Base-by-base conservation (phyloP, 1,140 invertebrate genomes). In the Babylonia areolata region DNA sequence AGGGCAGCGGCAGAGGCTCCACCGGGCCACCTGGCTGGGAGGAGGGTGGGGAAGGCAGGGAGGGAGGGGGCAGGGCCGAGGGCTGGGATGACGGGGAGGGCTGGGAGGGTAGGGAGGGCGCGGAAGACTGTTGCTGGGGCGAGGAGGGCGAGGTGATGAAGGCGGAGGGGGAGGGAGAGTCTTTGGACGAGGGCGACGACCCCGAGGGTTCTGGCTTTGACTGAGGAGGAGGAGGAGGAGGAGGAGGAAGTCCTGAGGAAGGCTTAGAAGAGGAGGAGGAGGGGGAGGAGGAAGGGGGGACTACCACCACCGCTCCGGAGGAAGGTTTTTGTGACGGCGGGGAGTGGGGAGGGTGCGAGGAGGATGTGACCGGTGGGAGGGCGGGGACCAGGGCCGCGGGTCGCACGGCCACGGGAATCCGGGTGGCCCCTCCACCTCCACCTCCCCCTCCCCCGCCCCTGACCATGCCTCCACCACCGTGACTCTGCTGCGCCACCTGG, bases 361-460 rank as follows among this genome's bases (percentile, higher is more conserved):
- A n/a, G 58, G 58, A 42, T 37, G 78, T 15, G 3, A 17, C 40
- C 78, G n/a, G 42, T 31, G 17, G 78, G 78, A n/a, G 78, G 78
- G 3, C n/a, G n/a, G 42, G 28, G 28, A n/a, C 17, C 28, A 23
- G 58, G 17, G 78, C 39, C 40, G 46, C 31, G n/a, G 78, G 12
- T 23, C 78, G 35, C 35, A 79, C 39, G 46, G 78, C 78, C 78
- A 79, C 78, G 5, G 78, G 78, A 79, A 79, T 79, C 78, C 46
- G 40, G 11, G 78, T 79, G 17, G 11, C 78, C 39, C 78, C 77
- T 15, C 77, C 77, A 3, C 58, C 58, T 20, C 58, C 58, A 64
- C 58, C 58, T 6, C 58, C 58, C 58, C 15, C 58, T 23, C 15
- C n/a, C n/a, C n/a, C n/a, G n/a, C n/a, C n/a, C n/a, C n/a, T n/a